Base-by-base conservation (phyloP, 2,113 vertebrate species). In the Pachycephala philippinensis region DNA sequence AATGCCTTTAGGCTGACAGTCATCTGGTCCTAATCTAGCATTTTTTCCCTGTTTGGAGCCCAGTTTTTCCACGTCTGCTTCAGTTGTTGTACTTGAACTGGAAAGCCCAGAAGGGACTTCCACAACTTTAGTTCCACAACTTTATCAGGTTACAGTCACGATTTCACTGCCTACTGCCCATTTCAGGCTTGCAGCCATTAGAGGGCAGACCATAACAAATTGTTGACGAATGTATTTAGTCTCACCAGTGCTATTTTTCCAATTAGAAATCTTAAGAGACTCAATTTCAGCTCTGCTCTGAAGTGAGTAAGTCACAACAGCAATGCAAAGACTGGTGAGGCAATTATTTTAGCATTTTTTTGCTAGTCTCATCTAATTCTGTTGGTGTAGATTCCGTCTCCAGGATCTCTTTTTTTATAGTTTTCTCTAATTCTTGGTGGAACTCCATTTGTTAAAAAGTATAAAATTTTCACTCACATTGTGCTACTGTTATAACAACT, bases 161-260 rank as follows among this genome's bases (percentile, higher is more conserved):
- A 44, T 64, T 87, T 92, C 59, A 33, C n/a, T 70, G 42, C 31
- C 57, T 84, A 12, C 50, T 89, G 17, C 61, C 72, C 44, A 14
- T 91, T 97, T 95, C 84, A 50, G 33, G 31, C 42, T 87, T 76
- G 37, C 12, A 84, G 68, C 88, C 92, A 20, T 94, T 87, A 95
- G 92, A 95, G 95, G 93, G 93, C 90, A 96, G 79, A 84, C 50
- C 39, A 60, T 33, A 95, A 84, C 77, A 89, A 76, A 80, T 52
- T 87, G 89, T 82, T 85, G 49, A 30, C 4, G 1, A 57, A 52
- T 7, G 31, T 40, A 19, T 75, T 72, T 57, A 40, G 63, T 60
- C 50, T 85, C 37, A 63, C 18, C 27, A n/a, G 20, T 5, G 13
- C 24, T 70, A 30, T 63, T 91, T 87, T 87, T 84, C 64, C 61